These are phyloP conservation scores for Drosophila bocqueti DNA, from an alignment of 1,140 invertebrate genomes.

Conservation along the genomic window DNA sequence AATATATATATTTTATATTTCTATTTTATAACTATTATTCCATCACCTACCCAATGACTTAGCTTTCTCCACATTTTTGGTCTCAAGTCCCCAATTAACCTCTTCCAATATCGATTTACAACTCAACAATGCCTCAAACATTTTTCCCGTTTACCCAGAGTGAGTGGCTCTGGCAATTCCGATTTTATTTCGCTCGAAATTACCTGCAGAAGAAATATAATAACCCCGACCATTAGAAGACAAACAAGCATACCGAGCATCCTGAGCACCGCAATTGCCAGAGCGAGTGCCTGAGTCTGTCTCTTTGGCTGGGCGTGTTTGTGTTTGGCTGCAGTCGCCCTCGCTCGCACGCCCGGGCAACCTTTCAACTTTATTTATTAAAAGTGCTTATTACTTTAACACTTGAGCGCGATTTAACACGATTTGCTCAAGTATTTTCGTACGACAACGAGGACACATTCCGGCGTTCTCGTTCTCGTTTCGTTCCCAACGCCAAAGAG, in stretches of 20 bases:
- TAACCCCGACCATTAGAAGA: slow-evolving; percentile 40
- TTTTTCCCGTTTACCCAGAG: slow-evolving; percentile 4
- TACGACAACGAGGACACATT: slow-evolving; percentile 69
- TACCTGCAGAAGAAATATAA: slow-evolving; percentile 46
- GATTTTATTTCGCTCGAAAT: slow-evolving; percentile 28
- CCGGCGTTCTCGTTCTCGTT: slow-evolving; percentile 26
- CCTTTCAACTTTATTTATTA: slow-evolving; percentile 80
- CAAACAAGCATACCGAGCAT: slow-evolving; percentile 27
- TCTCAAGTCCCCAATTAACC: slow-evolving; percentile 4
- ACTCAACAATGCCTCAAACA: not conserved
- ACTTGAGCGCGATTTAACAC: slow-evolving; percentile 83
- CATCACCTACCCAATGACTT: not conserved
- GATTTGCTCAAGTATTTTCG: slow-evolving; percentile 81
- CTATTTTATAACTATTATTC: too few relatives aligned
- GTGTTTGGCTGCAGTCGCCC: slow-evolving; percentile 35
- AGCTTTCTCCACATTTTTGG: not conserved
- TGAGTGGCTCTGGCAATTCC: slow-evolving; percentile 5
- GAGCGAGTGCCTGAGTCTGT: slow-evolving; percentile 11
- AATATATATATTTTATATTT: too few relatives aligned
- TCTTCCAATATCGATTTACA: slow-evolving; percentile 17
- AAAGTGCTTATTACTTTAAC: slow-evolving; percentile 84
- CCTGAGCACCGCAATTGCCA: slow-evolving; percentile 38
- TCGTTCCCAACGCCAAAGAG: slow-evolving; percentile 21
- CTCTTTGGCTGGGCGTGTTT: slow-evolving; percentile 24
- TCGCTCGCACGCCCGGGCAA: slow-evolving; percentile 17